A percentile compares a stretch with the other conserved stretches of the same genome.
These are phyloP conservation scores for Melinaea marsaeus DNA, from an alignment of 2,888 invertebrate species.

Conservation along the genomic window DNA sequence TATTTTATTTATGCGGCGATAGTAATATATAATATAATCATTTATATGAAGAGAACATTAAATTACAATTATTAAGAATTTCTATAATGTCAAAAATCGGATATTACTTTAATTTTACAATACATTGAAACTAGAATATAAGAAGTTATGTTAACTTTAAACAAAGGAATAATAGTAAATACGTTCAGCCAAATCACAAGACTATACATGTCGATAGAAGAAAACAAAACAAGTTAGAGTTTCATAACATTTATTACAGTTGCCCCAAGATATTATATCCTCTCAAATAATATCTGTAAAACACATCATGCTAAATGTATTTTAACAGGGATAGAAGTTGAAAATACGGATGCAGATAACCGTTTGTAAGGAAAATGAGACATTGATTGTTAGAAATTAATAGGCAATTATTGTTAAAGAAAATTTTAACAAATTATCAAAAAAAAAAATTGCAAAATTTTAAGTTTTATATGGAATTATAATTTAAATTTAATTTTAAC, in stretches of 20 bases:
- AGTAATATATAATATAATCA: no score
- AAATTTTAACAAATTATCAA: no score
- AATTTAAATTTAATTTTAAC: no score
- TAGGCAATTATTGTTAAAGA: no score
- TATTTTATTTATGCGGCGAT: not conserved
- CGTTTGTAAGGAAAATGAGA: no score
- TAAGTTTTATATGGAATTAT: no score
- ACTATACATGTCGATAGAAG: constrained; percentile 60
- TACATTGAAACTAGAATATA: constrained; percentile 3
- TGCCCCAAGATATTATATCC: constrained; percentile 32
- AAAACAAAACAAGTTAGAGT: constrained; percentile 57
- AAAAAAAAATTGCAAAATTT: no score
- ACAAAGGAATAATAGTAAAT: constrained; percentile 31
- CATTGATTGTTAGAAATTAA: no score
- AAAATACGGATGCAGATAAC: not conserved
- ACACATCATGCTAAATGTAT: not conserved
- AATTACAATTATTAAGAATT: no score
- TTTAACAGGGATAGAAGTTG: not conserved
- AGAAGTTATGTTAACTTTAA: constrained; percentile 28
- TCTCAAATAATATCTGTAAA: constrained; percentile 20
- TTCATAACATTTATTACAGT: constrained; percentile 65
- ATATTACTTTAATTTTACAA: not conserved
- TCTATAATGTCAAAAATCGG: no score
- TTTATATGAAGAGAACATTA: no score
- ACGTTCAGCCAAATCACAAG: constrained; percentile 50